A percentile compares a stretch with the other conserved stretches of the same genome.
Evolutionary conservation across 2,113 vertebrate species (phyloP).

Genomic region (Ranitomeya imitator): DNA sequence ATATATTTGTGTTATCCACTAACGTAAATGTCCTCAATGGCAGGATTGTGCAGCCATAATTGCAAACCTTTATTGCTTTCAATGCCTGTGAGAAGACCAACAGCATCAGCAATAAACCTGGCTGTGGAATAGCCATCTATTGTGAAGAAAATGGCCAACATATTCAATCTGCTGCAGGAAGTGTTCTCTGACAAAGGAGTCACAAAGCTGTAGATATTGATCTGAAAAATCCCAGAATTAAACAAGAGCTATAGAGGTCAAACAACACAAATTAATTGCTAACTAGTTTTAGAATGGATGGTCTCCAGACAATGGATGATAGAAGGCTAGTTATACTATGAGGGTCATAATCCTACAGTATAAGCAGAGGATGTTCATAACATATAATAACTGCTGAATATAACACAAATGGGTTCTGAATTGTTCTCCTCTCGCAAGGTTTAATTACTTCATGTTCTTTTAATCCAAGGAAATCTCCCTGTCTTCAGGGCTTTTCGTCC

Average conservation of each 20-base stretch:
- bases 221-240: background rate
- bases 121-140: background rate
- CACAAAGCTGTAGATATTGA: background rate
- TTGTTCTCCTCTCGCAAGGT: background rate
- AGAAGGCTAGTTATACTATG: background rate
- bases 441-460: conserved; percentile 10
- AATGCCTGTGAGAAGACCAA: background rate
- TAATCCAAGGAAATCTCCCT: background rate
- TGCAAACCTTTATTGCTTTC: background rate
- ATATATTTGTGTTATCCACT: background rate
- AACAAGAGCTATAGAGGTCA: background rate
- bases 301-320: background rate
- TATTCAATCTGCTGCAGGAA: background rate
- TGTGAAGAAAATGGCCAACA: background rate
- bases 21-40: background rate
- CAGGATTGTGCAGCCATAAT: background rate
- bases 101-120: background rate
- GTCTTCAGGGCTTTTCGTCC: background rate
- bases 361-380: background rate
- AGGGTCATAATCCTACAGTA: background rate
- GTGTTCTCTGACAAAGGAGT: background rate
- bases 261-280: background rate
- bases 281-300: background rate
- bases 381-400: background rate
- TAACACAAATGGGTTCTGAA: background rate